These are phyloP conservation scores for Epinotia ramella DNA, from an alignment of 2,888 invertebrate genomes.

Conservation along the genomic window DNA sequence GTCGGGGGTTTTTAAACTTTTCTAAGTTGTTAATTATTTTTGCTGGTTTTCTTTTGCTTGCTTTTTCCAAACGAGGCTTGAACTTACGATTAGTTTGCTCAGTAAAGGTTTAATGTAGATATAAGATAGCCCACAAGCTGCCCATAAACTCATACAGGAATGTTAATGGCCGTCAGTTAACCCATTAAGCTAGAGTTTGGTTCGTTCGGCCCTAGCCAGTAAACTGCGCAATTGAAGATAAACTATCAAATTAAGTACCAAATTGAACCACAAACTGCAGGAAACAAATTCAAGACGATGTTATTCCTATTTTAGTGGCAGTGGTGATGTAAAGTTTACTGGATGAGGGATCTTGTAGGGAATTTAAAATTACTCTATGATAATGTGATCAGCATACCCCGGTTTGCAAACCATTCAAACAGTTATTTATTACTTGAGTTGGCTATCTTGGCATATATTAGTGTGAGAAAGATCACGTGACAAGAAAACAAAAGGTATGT, in stretches of 20 bases:
- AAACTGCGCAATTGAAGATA: slow-evolving; percentile 67
- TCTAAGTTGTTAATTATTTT: too few relatives aligned
- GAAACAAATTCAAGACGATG: slow-evolving; percentile 66
- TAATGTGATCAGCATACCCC: too few relatives aligned
- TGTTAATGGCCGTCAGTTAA: slow-evolving; percentile 48
- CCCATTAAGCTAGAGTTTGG: slow-evolving; percentile 56
- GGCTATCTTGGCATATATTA: too few relatives aligned
- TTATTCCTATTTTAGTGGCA: slow-evolving; percentile 50
- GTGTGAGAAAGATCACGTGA: too few relatives aligned
- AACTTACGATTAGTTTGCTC: too few relatives aligned
- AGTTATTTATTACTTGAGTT: too few relatives aligned
- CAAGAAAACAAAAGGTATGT: too few relatives aligned
- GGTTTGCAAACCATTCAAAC: too few relatives aligned
- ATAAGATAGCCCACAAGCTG: background rate
- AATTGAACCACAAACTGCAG: slow-evolving; percentile 69
- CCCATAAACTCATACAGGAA: slow-evolving; percentile 20
- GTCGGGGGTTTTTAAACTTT: too few relatives aligned
- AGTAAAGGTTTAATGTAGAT: background rate
- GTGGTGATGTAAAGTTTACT: slow-evolving; percentile 32
- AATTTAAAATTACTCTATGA: too few relatives aligned
- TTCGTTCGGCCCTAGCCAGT: slow-evolving; percentile 61
- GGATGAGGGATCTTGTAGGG: background rate
- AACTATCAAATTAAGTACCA: slow-evolving; percentile 74
- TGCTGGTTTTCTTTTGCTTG: too few relatives aligned
- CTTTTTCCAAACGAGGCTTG: too few relatives aligned